Conservation (phyloP, 2,113 vertebrate species). For the Gadus macrocephalus region DNA sequence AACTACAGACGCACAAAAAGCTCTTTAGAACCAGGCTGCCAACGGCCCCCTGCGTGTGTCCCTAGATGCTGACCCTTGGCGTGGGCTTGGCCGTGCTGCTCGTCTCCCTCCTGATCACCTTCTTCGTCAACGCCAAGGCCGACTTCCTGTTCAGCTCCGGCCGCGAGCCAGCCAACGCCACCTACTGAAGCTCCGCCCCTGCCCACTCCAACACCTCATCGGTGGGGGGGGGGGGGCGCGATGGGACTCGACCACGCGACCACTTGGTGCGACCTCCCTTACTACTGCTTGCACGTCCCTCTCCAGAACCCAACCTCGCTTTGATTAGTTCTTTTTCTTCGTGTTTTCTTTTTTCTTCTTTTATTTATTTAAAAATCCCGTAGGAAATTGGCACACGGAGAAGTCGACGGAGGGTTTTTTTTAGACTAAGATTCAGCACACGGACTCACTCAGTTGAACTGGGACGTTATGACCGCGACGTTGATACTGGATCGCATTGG, state of each 20-base stretch:
- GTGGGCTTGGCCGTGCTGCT: constrained; percentile 79
- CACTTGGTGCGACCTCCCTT: constrained; percentile 34
- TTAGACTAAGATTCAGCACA: constrained; percentile 24
- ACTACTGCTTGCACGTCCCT: constrained; percentile 10
- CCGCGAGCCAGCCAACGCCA: constrained; percentile 72
- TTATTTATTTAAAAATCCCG: constrained; percentile 14
- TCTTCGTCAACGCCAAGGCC: constrained; percentile 86
- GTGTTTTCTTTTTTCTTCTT: neutral
- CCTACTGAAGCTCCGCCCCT: constrained; percentile 74
- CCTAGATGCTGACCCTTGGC: constrained; percentile 82
- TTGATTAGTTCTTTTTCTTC: constrained; percentile 7
- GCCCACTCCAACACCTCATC: neutral
- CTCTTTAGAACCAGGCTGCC: too few species aligned
- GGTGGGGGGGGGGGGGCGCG: neutral
- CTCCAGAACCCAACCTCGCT: constrained; percentile 39
- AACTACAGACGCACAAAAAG: too few species aligned
- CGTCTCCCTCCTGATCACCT: constrained; percentile 80
- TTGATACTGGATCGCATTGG: constrained; percentile 39
- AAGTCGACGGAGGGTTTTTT: constrained; percentile 22
- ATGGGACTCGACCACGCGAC: constrained; percentile 30
- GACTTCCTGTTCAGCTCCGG: constrained; percentile 81
- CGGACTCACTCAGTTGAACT: constrained; percentile 52
- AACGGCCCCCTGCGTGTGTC: neutral
- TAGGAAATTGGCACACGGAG: constrained; percentile 47
- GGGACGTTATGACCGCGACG: constrained; percentile 21